Conservation (phyloP, 2,888 invertebrate species). For the Lepidonotus clava region DNA sequence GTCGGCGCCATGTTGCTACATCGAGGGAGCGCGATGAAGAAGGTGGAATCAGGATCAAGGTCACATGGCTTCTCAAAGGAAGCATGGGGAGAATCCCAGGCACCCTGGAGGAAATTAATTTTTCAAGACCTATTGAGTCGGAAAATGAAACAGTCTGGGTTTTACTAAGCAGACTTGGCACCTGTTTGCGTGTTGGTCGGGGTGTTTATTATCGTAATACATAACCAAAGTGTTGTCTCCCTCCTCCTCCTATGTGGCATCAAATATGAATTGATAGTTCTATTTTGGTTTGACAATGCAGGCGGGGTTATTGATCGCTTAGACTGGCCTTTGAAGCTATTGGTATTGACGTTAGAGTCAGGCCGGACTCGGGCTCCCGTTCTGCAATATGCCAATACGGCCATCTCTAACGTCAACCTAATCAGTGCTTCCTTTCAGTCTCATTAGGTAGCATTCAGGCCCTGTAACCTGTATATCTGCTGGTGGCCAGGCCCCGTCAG, state of each 20-base stretch:
- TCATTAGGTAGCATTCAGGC: neutral
- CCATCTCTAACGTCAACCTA: constrained; percentile 10
- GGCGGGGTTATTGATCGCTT: neutral
- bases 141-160: neutral
- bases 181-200: neutral
- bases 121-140: neutral
- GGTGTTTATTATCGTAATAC: neutral
- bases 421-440: constrained; percentile 17
- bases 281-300: constrained; percentile 20
- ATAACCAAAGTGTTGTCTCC: neutral
- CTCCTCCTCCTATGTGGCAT: neutral
- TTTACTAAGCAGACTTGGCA: neutral
- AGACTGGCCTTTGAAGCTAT: neutral
- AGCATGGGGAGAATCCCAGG: neutral
- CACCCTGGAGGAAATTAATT: neutral
- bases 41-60: no score
- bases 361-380: neutral
- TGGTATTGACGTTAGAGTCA: neutral
- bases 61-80: neutral
- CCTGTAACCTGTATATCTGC: neutral
- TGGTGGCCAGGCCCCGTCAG: neutral
- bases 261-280: neutral
- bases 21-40: neutral
- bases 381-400: constrained; percentile 8
- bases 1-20: neutral